Evolutionary conservation across 2,888 invertebrate species (phyloP).

Genomic region (Cerastoderma edule): DNA sequence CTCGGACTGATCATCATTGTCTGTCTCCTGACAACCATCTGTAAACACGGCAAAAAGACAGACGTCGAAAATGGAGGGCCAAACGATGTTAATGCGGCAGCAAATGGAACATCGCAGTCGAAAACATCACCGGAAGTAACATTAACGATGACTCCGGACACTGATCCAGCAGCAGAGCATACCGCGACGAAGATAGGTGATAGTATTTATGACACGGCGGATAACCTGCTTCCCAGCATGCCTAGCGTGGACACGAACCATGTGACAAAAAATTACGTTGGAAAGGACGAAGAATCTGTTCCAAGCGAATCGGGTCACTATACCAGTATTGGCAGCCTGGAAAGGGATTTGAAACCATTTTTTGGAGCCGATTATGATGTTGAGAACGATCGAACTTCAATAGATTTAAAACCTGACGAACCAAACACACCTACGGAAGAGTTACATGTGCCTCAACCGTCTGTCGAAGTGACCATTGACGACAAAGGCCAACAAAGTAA

Average conservation of each 20-base stretch:
- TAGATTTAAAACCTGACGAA: background rate
- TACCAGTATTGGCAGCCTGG: slow-evolving; percentile 27
- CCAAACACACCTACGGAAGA: background rate
- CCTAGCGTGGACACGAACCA: background rate
- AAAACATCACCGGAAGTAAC: too few species aligned
- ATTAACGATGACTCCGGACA: background rate
- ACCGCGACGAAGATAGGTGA: slow-evolving; percentile 14
- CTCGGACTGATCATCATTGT: background rate
- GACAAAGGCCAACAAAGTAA: background rate
- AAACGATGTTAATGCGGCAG: background rate
- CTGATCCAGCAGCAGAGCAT: background rate
- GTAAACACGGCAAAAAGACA: background rate
- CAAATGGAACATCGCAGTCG: background rate
- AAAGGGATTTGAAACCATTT: slow-evolving; percentile 17
- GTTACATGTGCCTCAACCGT: background rate
- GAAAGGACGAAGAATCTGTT: slow-evolving; percentile 5
- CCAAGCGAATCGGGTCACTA: slow-evolving; percentile 23
- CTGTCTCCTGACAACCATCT: slow-evolving; percentile 12
- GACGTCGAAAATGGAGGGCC: background rate
- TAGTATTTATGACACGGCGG: slow-evolving; percentile 26
- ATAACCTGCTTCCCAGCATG: too few species aligned
- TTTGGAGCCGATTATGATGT: background rate
- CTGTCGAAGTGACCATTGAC: background rate
- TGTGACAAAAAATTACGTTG: too few species aligned
- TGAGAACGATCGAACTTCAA: background rate